phyloP scores from a whole-genome alignment of 2,113 vertebrate genomes.

The Reinhardtius hippoglossoides region DNA sequence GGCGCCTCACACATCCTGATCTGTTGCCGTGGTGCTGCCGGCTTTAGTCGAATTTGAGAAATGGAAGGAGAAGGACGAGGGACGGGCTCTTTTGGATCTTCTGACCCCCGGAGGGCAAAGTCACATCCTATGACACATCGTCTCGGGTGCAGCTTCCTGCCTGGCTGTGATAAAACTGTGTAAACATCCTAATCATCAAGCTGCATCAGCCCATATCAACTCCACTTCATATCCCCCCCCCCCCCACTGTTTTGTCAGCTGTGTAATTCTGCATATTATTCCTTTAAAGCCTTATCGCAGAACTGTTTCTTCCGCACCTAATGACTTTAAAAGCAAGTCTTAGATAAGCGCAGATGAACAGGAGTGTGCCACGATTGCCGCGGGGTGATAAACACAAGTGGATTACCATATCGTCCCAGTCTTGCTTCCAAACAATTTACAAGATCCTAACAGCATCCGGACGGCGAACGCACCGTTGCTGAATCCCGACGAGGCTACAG shows the following conservation, averaged over 20 bases:
- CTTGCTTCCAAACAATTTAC: constrained; percentile 74
- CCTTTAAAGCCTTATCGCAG: constrained; percentile 71
- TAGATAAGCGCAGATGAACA: constrained; percentile 71
- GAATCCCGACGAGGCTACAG: constrained; percentile 68
- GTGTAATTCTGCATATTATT: constrained; percentile 67
- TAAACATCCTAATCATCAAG: constrained; percentile 68
- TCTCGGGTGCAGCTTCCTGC: constrained; percentile 54
- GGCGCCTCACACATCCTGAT: not conserved
- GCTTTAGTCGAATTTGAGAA: constrained; percentile 12
- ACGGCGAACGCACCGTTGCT: constrained; percentile 31
- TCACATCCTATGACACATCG: constrained; percentile 49
- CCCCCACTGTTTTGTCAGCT: constrained; percentile 34
- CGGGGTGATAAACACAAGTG: constrained; percentile 72
- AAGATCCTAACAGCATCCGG: constrained; percentile 68
- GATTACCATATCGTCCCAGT: constrained; percentile 74
- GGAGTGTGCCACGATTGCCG: constrained; percentile 69
- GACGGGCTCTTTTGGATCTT: constrained; percentile 13
- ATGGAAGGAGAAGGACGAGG: constrained; percentile 37
- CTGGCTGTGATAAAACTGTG: constrained; percentile 63
- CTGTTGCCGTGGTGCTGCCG: not conserved
- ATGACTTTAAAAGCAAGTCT: constrained; percentile 77
- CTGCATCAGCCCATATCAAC: constrained; percentile 61
- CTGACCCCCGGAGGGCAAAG: constrained; percentile 67
- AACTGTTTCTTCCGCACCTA: constrained; percentile 66
- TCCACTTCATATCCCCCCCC: constrained; percentile 20